Evolutionary conservation across 2,113 vertebrate species (phyloP).

Genomic region (Chloropsis hardwickii): DNA sequence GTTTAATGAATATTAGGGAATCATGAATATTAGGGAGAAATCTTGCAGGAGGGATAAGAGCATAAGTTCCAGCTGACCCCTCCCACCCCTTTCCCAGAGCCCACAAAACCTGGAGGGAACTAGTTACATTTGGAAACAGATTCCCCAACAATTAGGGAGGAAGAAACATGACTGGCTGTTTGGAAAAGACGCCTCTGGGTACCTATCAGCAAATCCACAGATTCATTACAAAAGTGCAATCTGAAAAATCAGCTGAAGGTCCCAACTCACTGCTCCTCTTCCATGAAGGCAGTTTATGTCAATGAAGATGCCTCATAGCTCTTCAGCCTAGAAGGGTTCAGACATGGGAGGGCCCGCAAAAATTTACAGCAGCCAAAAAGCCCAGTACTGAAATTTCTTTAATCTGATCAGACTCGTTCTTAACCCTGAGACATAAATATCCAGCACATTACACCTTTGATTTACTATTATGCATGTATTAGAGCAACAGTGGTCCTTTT

Average conservation of each 20-base stretch:
- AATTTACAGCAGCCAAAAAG: constrained; percentile 30
- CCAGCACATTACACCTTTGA: constrained; percentile 33
- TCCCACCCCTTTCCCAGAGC: background rate
- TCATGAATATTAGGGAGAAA: constrained; percentile 31
- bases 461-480: constrained; percentile 47
- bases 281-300: background rate
- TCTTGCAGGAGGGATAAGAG: background rate
- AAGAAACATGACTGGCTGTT: constrained; percentile 3
- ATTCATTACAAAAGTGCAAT: background rate
- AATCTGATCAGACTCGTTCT: constrained; percentile 40
- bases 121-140: constrained; percentile 36
- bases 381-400: background rate
- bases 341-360: background rate
- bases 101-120: constrained; percentile 2
- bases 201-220: background rate
- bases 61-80: background rate
- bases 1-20: constrained; percentile 25
- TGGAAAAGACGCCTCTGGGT: constrained; percentile 41
- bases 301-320: background rate
- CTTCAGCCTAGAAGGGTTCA: background rate
- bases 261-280: background rate
- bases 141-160: constrained; percentile 7
- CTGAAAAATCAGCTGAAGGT: background rate
- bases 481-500: constrained; percentile 31
- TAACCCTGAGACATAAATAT: constrained; percentile 46